Base-by-base conservation (phyloP, 2,113 vertebrate genomes). In the Gallinago jamesoni region DNA sequence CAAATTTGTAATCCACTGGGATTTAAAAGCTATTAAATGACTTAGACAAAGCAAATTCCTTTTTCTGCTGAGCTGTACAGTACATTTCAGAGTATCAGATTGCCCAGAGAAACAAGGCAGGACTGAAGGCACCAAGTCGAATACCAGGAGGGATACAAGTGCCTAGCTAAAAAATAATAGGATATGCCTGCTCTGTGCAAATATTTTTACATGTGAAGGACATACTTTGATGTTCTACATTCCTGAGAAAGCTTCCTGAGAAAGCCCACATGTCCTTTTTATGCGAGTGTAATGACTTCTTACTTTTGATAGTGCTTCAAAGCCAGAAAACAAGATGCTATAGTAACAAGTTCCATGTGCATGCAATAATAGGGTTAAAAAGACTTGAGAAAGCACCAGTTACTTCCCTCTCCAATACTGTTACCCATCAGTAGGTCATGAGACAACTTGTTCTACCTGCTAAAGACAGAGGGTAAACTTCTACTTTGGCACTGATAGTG, bases 21-120 rank as follows among this genome's bases (percentile, higher is more conserved):
- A 93, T 92, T 96, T 89, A 77, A 95, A 95, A 94, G 92, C 85
- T 94, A 94, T 94, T 97, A 96, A 89, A 94, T 96, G 89, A 96
- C 91, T 93, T 94, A 94, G 86, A 94, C 88, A 96, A 94, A 93
- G 84, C 72, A 84, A 94, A 93, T 91, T 94, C 95, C 89, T 88
- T 92, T 93, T 91, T 94, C 69, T 95, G 85, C 52, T 95, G 86
- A 95, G 86, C 88, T 84, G 57, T 83, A 68, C 25, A 55, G 90
- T 77, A 66, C 85, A 94, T 94, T 94, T 93, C 53, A 80, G 74
- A 68, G 66, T 84, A 96, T 96, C 83, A 88, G n/a, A 82, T 88
- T 92, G 68, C 82, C 37, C n/a, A 86, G 53, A 91, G 56, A 87
- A 84, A 85, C 33, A 68, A 87, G 66, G 50, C 63, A 89, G 79